Evolutionary conservation across 2,888 invertebrate genomes (phyloP), one percentile per base, ranked within the genome.

Genomic region (Eupithecia vulgata): DNA sequence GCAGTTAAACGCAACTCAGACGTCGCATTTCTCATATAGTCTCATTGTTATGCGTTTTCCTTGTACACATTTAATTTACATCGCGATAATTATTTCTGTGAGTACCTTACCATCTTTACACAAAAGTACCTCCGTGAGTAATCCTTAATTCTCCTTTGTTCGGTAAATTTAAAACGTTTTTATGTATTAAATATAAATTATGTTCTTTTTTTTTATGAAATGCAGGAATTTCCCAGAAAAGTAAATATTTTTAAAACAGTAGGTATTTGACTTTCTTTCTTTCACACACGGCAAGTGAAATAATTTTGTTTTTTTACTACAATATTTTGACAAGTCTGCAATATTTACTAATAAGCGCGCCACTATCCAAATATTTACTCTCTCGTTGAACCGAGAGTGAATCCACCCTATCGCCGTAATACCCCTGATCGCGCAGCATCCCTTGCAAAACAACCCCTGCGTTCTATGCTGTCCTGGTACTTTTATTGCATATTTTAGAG

Each of bases 401-500:
- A 82, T 85, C 82, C 84, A 85, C 87, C 84, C 85, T 87, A 81
- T 72, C 77, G 78, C 81, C 79, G 84, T 84, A 76, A 81, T 87
- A 86, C 87, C 88, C 86, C 87, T 88, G 85, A 89, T 91, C 88
- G 80, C 90, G 84, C 93, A 93, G 92, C 92, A 92, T 93, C 91
- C 91, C 90, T 90, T 90, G 92, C 93, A 82, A 93, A 92, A 78
- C 85, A 88, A 86, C 88, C 83, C 84, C 83, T 85, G 65, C 76
- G 73, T 75, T 84, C 79, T 87, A 89, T 94, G 91, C 76, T 74
- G 73, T 74, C 93, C 92, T 93, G 84, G 94, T 94, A 91, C 87
- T 87, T 93, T 92, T 93, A 94, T 94, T 94, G 94, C 94, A 94
- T 91, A 93, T 91, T 93, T 89, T 91, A 85, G 85, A 80, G 73